Evolutionary conservation across 1,140 invertebrate genomes (phyloP), one percentile per base, ranked within the genome.

Genomic region (Agraylea sexmaculata): DNA sequence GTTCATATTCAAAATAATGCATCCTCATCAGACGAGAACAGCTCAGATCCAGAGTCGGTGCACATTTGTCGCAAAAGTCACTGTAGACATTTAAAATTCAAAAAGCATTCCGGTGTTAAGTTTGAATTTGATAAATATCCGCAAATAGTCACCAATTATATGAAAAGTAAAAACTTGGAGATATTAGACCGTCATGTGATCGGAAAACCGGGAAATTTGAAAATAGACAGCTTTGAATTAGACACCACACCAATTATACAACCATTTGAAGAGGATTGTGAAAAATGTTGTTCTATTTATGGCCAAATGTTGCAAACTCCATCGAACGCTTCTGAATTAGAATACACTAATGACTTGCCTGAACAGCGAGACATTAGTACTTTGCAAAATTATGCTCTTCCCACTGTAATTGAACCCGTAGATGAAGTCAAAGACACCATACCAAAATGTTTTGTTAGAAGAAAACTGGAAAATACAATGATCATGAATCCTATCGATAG

Each of bases 81-180:
- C 49, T 62, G 62, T 50, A 69, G 71, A 64, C 72, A 70, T 67
- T 62, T 67, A 64, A 59, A 68, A 61, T 55, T 58, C 44, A 70
- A 73, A 53, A 73, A 73, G 61, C 73, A 77, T 66, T 74, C 74
- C 52, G 73, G 74, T 50, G 74, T 76, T 52, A 77, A 78, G 59
- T 78, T 78, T 50, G 75, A 77, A 54, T 74, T 78, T 47, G 73
- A 77, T 57, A 74, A 77, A 55, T 76, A 77, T 57, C 74, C 74
- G 22, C 73, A 77, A 53, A 77, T 77, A 51, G 72, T 74, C 40
- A 75, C 70, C 50, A 78, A 77, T 58, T 78, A 78, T 51, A 77
- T 78, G 75, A 75, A 75, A 54, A 77, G 73, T 55, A 78, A 78
- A 58, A 78, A 78, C 52, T 63, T 78, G 47, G 67, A 76, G 54